Percentiles rank a stretch among this genome's conserved stretches.
Conservation (phyloP, 2,888 invertebrate species). For the Sphinx pinastri region DNA sequence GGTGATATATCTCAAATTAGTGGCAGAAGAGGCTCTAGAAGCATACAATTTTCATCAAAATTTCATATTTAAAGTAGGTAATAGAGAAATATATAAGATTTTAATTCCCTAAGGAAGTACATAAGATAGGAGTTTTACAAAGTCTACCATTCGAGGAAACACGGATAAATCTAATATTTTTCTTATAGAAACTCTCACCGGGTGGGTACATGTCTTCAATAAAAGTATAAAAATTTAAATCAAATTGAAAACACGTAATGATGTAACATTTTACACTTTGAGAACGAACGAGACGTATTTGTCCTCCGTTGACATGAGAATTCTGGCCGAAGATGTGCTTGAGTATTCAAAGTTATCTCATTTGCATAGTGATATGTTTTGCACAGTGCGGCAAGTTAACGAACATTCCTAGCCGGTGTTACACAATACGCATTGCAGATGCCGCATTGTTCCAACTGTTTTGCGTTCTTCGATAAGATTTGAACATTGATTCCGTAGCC, state of each 20-base stretch:
- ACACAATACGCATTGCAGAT: slow-evolving; percentile 59
- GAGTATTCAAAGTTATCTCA: slow-evolving; percentile 22
- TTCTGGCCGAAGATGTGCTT: slow-evolving; percentile 27
- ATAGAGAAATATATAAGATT: no score
- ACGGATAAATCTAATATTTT: no score
- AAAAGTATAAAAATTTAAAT: no score
- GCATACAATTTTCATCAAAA: no score
- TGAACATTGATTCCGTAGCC: slow-evolving; percentile 11
- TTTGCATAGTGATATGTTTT: slow-evolving; percentile 25
- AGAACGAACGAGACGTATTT: slow-evolving; percentile 47
- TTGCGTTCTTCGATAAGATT: slow-evolving; percentile 26
- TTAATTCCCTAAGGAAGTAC: no score
- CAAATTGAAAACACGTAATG: neutral
- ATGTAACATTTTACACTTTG: neutral
- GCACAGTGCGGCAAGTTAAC: slow-evolving; percentile 20
- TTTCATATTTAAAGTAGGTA: no score
- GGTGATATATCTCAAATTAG: no score
- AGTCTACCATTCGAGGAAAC: no score
- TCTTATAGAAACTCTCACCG: no score
- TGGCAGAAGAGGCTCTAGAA: no score
- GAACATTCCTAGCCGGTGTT: slow-evolving; percentile 24
- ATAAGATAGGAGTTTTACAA: no score
- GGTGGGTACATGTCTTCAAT: no score
- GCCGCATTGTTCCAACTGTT: slow-evolving; percentile 32
- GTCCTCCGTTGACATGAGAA: slow-evolving; percentile 31